These are phyloP conservation scores for Gopherus flavomarginatus DNA, from an alignment of 2,113 vertebrate species.

Conservation along the genomic window DNA sequence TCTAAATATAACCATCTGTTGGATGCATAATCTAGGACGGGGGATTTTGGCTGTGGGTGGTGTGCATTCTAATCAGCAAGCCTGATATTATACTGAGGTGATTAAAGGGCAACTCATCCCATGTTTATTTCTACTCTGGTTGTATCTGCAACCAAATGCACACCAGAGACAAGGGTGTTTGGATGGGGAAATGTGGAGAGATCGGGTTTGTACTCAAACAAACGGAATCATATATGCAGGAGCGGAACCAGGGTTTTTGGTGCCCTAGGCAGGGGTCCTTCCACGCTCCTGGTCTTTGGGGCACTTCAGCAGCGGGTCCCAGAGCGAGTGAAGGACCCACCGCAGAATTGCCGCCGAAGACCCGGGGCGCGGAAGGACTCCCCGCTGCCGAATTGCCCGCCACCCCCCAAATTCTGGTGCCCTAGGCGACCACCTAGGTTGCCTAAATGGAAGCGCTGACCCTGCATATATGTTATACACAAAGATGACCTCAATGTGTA, in stretches of 20 bases:
- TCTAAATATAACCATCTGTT: fast-evolving
- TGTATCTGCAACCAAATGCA: background rate
- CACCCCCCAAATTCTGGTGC: too few relatives aligned
- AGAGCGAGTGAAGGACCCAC: too few relatives aligned
- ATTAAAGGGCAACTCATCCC: background rate
- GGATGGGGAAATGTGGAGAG: background rate
- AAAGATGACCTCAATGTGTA: background rate
- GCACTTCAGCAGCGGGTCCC: too few relatives aligned
- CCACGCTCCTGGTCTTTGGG: too few relatives aligned
- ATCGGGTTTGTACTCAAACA: fast-evolving
- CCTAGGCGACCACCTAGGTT: too few relatives aligned
- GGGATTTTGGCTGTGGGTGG: background rate
- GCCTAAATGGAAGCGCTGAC: too few relatives aligned
- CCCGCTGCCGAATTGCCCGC: too few relatives aligned
- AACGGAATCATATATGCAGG: background rate
- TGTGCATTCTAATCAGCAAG: background rate
- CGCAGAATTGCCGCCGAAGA: too few relatives aligned
- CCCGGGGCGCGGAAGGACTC: too few relatives aligned
- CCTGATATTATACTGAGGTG: background rate
- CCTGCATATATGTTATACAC: background rate
- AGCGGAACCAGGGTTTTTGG: too few relatives aligned
- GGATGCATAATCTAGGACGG: fast-evolving
- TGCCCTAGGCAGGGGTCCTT: too few relatives aligned
- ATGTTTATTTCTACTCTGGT: background rate
- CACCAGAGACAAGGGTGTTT: background rate